Evolutionary conservation across 2,888 invertebrate genomes (phyloP), one percentile per base, ranked within the genome.

Genomic region (Chymomyza amoena): DNA sequence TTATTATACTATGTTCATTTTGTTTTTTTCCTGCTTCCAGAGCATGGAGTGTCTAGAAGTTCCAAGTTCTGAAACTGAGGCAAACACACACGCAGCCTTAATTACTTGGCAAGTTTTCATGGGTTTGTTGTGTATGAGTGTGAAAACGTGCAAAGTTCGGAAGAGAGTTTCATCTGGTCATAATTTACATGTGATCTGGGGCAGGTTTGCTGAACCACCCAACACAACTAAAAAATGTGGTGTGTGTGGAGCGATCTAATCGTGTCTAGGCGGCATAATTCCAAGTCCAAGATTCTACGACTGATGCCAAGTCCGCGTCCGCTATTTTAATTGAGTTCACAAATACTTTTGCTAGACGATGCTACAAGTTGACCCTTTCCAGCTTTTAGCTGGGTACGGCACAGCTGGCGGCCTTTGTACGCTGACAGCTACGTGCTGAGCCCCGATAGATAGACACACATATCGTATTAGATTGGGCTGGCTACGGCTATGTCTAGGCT

Each of bases 291-390:
- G 39, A 13, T 45, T 45, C 39, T 13, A 45, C 13, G 13, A 13
- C 39, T 4, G 39, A 45, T 45, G 15, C 16, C 51, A 51, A 32
- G 32, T 54, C 54, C 54, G 68, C 71, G 81, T 83, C 82, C 79
- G 80, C 76, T 84, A 80, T 87, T 83, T 83, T 83, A 87, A 83
- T 87, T 83, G 83, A 83, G 83, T 87, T 83, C 87, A 87, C 83
- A 87, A 87, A 81, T 70, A 72, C 72, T 70, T 63, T 61, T 36
- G 57, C 7, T 51, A 15, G 51, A n/a, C 51, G 51, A 51, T 7
- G 16, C 54, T 60, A 7, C 15, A 50, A 69, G 57, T 67, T 75
- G 80, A 76, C 72, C 81, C 74, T 69, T 63, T 54, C n/a, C 16
- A 18, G 52, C 16, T 18, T 16, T 54, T 54, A 32, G 6, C 32